Evolutionary conservation across 2,888 invertebrate genomes (phyloP).

Genomic region (Tribolium freemani): DNA sequence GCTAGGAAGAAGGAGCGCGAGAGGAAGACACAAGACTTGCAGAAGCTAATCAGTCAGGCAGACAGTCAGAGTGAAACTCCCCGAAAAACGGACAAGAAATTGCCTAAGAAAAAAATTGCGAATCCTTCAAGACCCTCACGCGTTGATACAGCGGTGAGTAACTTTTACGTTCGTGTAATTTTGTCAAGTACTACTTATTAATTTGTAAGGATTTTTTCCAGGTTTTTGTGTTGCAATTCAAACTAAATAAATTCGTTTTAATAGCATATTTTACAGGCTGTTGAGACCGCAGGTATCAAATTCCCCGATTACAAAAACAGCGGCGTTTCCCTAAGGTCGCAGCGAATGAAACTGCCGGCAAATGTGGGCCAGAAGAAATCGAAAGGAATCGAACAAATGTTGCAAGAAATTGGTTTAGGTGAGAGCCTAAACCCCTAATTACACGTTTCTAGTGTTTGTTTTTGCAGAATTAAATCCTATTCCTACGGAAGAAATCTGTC

Average conservation of each 20-base stretch:
- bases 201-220: not conserved
- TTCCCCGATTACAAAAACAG: constrained; percentile 96
- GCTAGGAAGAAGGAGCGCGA: constrained; percentile 97
- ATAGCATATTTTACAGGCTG: constrained; percentile 74
- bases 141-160: constrained; percentile 76
- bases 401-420: constrained; percentile 92
- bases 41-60: constrained; percentile 94
- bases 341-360: constrained; percentile 96
- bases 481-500: constrained; percentile 94
- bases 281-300: constrained; percentile 92
- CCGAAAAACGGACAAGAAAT: constrained; percentile 74
- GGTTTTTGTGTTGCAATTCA: not conserved
- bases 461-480: constrained; percentile 89
- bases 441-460: too few species aligned
- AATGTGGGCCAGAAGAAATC: constrained; percentile 98
- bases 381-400: constrained; percentile 95
- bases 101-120: constrained; percentile 82
- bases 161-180: not conserved
- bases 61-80: constrained; percentile 75
- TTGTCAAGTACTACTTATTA: not conserved
- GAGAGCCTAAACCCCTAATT: constrained; percentile 55
- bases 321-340: constrained; percentile 89
- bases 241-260: constrained; percentile 42
- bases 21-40: constrained; percentile 97
- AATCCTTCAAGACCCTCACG: constrained; percentile 78